Conservation (phyloP, 2,797 vertebrate genomes). For the Babyrousa celebensis region DNA sequence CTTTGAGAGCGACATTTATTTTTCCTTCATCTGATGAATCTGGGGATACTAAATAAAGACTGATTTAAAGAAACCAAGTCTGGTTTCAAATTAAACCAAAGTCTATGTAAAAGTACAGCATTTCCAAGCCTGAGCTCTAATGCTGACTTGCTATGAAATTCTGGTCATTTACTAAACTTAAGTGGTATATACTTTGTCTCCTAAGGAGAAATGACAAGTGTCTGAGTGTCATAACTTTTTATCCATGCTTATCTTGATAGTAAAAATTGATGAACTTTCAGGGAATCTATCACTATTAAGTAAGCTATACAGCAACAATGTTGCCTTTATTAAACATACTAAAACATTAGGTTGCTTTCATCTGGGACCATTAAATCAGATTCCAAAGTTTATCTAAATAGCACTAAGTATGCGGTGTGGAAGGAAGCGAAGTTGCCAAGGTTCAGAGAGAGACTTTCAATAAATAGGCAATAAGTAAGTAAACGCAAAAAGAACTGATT, state of each 20-base stretch:
- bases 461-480: neutral
- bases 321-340: neutral
- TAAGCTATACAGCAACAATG: neutral
- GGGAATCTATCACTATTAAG: neutral
- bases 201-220: neutral
- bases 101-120: neutral
- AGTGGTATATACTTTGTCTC: neutral
- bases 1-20: neutral
- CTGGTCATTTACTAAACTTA: neutral
- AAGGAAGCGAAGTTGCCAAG: neutral
- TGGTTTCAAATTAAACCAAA: neutral
- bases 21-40: neutral
- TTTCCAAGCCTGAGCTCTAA: neutral
- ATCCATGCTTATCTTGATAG: neutral
- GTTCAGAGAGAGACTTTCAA: neutral
- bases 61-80: neutral
- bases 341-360: neutral
- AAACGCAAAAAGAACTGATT: neutral
- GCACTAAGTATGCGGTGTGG: neutral
- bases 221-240: neutral
- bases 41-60: neutral
- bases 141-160: neutral
- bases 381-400: slow-evolving; percentile 24
- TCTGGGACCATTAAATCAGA: neutral
- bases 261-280: neutral